Evolutionary conservation across 2,888 invertebrate genomes (phyloP), one percentile per base, ranked within the genome.

Genomic region (Trissolcus brochymenae): DNA sequence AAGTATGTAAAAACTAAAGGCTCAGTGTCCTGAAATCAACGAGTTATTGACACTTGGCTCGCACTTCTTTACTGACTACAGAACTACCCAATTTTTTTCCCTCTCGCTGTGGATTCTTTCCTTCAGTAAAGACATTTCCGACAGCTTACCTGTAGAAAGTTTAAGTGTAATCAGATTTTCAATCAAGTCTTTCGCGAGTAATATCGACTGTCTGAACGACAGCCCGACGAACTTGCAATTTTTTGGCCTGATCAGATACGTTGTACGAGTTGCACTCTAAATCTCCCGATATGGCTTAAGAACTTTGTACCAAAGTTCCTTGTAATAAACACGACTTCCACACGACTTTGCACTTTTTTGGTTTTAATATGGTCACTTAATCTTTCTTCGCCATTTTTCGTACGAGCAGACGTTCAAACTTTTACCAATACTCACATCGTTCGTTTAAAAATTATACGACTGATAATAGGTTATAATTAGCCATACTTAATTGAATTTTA

Each of bases 91-190:
- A 25, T 17, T 25, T 68, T 57, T 55, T 70, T 60, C 64, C 60
- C 64, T 64, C 40, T 46, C 57, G n/a, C n/a, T n/a, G n/a, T 57
- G 51, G 66, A 61, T 25, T 35, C 53, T 49, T 50, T 51, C 46
- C 59, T 43, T 49, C 53, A 55, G 43, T 55, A 54, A 80, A 79
- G 78, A 82, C 68, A 73, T 65, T 71, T 51, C 41, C 54, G 66
- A 67, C 68, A 66, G 49, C 80, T 81, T 35, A 81, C 71, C 78
- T 79, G 79, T 70, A 41, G 62, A 79, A 84, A 83, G 80, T 83
- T 82, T 73, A 81, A 83, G 81, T 82, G 82, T 83, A 83, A 84
- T 84, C 83, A 79, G 79, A 73, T 73, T 80, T 68, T 78, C 79
- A 79, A 84, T 83, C 84, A 82, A 79, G 78, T 78, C 70, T 70